Evolutionary conservation across 1,140 invertebrate genomes (phyloP), one percentile per base, ranked within the genome.

Genomic region (Sycophaga agraensis): DNA sequence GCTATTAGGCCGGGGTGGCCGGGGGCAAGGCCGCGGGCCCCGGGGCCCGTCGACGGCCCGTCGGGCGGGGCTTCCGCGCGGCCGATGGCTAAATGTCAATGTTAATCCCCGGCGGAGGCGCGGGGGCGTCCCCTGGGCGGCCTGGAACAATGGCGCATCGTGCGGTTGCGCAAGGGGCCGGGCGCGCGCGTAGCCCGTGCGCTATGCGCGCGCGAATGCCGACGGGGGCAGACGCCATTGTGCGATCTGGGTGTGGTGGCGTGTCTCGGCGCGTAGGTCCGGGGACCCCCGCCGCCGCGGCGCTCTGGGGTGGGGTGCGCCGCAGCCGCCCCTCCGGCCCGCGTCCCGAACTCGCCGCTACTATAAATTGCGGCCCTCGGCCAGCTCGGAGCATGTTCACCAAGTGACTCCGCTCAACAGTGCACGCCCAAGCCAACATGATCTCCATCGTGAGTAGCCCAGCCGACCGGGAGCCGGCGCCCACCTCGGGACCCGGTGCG

Each of bases 281-380:
- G 31, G 4, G 22, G 28, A 31, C 5, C 28, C 4, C 28, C 5
- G 5, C 4, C 11, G 28, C 28, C 28, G 11, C 22, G 39, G 22
- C 22, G 39, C 43, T 50, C 48, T 64, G 50, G 62, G 73, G 78
- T 74, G 74, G 76, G 74, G 75, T 70, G 68, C 68, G 60, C 63
- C 64, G 12, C 11, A 8, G 68, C 68, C 50, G 42, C 50, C 28
- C 60, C 53, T 22, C 53, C 60, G 45, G 35, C 8, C 28, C 14
- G 1, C 16, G 12, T 17, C 28, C 37, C 19, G 24, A 61, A 48
- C 59, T 67, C 65, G 63, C 64, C 56, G 67, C 63, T 65, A 74
- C 73, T 80, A 81, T 81, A 80, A 79, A 80, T 78, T 80, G 73
- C 71, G 71, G 77, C 73, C 72, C 67, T 61, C 59, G 59, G 65